Percentiles rank a stretch among this genome's conserved stretches.
phyloP scores from a whole-genome alignment of 2,888 invertebrate genomes.

The Chirona hameri region DNA sequence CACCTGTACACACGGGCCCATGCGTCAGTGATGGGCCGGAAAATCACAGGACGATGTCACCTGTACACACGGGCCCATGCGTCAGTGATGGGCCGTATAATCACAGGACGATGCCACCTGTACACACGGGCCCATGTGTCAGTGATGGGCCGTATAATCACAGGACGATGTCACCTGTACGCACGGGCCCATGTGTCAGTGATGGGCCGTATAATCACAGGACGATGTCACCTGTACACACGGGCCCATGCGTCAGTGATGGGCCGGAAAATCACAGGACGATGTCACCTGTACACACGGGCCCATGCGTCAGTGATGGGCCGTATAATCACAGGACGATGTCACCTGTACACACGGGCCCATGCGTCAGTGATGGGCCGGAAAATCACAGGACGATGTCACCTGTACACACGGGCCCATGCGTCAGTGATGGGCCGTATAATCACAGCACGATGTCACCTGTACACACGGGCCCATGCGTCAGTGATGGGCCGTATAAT shows the following conservation, averaged over 20 bases:
- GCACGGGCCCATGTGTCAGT: no score
- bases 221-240: slow-evolving; percentile 76
- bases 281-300: slow-evolving; percentile 68
- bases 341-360: slow-evolving; percentile 63
- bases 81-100: no score
- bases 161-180: slow-evolving; percentile 82
- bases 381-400: slow-evolving; percentile 89
- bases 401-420: slow-evolving; percentile 54
- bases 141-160: no score
- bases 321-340: slow-evolving; percentile 79
- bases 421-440: no score
- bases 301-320: no score
- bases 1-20: slow-evolving; percentile 58
- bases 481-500: no score
- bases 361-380: no score
- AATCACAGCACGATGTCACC: slow-evolving; percentile 90
- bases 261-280: slow-evolving; percentile 66
- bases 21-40: no score
- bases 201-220: slow-evolving; percentile 53
- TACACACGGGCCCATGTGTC: no score
- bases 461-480: slow-evolving; percentile 45
- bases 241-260: no score
- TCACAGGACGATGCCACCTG: slow-evolving; percentile 89
- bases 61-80: slow-evolving; percentile 50
- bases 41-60: slow-evolving; percentile 88